Base-by-base conservation (phyloP, 2,797 vertebrate genomes). In the Syndactyla subalaris region DNA sequence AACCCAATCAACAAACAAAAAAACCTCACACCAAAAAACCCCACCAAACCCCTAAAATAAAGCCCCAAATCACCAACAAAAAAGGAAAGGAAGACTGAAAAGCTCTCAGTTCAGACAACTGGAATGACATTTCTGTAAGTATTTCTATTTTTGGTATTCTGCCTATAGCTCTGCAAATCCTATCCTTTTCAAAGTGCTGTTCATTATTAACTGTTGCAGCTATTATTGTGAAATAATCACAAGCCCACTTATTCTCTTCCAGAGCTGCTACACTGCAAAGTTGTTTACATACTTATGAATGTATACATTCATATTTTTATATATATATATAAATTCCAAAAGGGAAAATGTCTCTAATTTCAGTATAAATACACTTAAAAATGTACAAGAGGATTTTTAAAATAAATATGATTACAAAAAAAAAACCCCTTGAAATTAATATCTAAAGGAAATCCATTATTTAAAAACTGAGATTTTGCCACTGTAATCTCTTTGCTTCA, bases 181-280 rank as follows among this genome's bases (percentile, higher is more conserved):
- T 51, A 61, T 71, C n/a, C 23, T 88, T 93, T 96, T 52, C 29
- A n/a, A 73, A 82, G 45, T 80, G 20, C 14, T 85, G 48, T 88
- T 94, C 23, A 83, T 93, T 81, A 89, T 83, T 86, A 89, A 73
- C 75, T 92, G 41, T 62, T 89, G 76, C 74, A 76, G 24, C 14
- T 88, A 58, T 67, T 83, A 74, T n/a, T 80, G 72, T 62, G 27
- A 61, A 67, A 74, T 9, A 0, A 71, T 61, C 75, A 75, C 15
- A 79, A 82, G 5, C 12, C 29, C 6, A 73, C 45, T 88, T 79
- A 58, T 58, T 75, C 34, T 27, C n/a, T 89, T 77, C 68, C 27
- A 63, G 67, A 62, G 3, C 34, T 79, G 27, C 20, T 81, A 67
- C 29, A 76, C 54, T 51, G 77, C 38, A 19, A 77, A 48, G 6